Evolutionary conservation across 2,797 vertebrate species (phyloP).

Genomic region (Phrynocephalus vlangalii): DNA sequence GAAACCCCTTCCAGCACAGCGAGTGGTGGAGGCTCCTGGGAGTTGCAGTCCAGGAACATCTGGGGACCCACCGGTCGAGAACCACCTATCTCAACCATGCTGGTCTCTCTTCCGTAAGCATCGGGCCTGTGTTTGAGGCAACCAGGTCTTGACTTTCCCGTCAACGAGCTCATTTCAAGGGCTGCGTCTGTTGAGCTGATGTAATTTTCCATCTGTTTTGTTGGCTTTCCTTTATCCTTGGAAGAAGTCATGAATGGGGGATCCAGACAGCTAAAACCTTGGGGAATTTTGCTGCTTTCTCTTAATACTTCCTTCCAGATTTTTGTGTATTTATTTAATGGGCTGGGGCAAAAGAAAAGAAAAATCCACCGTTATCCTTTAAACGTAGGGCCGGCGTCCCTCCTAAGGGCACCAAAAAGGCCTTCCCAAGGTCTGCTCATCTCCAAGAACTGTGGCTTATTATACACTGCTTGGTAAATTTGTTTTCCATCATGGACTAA

Average conservation of each 20-base stretch:
- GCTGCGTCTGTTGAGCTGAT: slow-evolving; percentile 44
- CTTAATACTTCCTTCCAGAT: not conserved
- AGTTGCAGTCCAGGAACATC: no score
- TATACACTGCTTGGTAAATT: not conserved
- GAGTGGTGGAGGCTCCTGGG: no score
- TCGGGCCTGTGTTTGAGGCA: no score
- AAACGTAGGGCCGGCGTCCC: not conserved
- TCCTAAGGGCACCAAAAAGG: not conserved
- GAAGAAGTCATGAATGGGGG: not conserved
- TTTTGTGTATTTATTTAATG: no score
- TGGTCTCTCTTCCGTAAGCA: no score
- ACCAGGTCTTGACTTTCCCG: no score
- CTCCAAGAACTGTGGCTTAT: not conserved
- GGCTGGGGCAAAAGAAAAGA: no score
- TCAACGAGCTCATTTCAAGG: no score
- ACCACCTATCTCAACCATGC: no score
- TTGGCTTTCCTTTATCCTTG: slow-evolving; percentile 42
- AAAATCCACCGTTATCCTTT: not conserved
- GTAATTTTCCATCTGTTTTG: slow-evolving; percentile 75
- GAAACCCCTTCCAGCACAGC: no score
- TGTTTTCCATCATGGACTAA: not conserved
- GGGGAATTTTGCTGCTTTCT: not conserved
- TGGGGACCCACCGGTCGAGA: no score
- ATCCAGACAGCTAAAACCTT: not conserved
- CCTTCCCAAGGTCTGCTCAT: not conserved